Evolutionary conservation across 2,797 vertebrate genomes (phyloP).

Genomic region (Danio choprae): DNA sequence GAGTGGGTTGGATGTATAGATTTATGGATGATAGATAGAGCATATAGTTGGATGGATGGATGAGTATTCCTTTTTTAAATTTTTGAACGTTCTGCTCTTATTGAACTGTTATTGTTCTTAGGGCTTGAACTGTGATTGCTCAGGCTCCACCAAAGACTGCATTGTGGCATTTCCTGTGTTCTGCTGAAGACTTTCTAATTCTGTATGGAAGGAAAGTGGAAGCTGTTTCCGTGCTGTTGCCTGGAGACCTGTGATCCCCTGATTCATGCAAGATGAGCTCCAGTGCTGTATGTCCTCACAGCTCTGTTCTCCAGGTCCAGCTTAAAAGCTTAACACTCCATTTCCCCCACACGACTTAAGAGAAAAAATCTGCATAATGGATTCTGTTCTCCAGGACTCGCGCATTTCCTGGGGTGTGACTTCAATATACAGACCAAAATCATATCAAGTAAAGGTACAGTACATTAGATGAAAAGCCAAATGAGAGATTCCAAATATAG

Average conservation of each 20-base stretch:
- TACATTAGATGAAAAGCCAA: neutral
- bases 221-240: conserved; percentile 31
- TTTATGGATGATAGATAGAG: no score
- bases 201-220: conserved; percentile 17
- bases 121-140: neutral
- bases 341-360: conserved; percentile 2
- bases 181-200: neutral
- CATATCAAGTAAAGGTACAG: neutral
- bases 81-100: neutral
- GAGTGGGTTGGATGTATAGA: no score
- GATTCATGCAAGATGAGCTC: conserved; percentile 19
- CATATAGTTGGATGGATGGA: no score
- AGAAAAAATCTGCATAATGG: conserved; percentile 26
- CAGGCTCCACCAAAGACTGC: neutral
- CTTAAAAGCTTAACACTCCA: conserved; percentile 28
- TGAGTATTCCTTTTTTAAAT: no score
- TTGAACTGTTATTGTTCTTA: neutral
- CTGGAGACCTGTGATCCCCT: conserved; percentile 24
- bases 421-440: neutral
- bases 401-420: neutral
- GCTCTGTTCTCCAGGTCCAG: conserved; percentile 8
- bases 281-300: conserved; percentile 24
- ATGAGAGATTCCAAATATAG: neutral
- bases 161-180: conserved; percentile 7
- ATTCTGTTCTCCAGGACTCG: neutral